phyloP scores from a whole-genome alignment of 2,888 invertebrate genomes.

The Xestia ashworthii region DNA sequence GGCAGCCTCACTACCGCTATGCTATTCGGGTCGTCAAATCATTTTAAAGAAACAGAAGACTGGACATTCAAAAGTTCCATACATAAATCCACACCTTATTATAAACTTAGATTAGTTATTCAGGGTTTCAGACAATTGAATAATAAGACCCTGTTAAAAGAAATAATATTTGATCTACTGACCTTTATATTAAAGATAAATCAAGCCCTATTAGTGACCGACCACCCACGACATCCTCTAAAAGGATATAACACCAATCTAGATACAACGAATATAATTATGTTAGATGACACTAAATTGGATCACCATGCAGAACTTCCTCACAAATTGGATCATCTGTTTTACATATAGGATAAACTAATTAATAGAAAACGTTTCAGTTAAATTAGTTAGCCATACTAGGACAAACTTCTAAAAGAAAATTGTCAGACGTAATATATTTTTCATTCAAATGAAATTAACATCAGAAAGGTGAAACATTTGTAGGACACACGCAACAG shows the following conservation, averaged over 20 bases:
- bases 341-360: slow-evolving; percentile 24
- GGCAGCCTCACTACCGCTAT: too few relatives aligned
- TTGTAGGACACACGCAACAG: background rate
- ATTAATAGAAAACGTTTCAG: slow-evolving; percentile 25
- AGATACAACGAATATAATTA: slow-evolving; percentile 11
- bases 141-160: slow-evolving; percentile 16
- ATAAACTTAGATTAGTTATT: background rate
- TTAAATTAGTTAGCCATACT: background rate
- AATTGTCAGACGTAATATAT: background rate
- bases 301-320: slow-evolving; percentile 40
- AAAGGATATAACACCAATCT: background rate
- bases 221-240: slow-evolving; percentile 24
- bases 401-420: background rate
- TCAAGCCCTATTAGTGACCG: slow-evolving; percentile 15
- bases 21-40: too few relatives aligned
- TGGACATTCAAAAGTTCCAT: background rate
- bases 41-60: background rate
- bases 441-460: background rate
- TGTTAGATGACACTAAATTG: slow-evolving; percentile 33
- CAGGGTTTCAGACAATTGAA: slow-evolving; percentile 10
- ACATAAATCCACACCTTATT: background rate
- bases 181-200: slow-evolving; percentile 11
- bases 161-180: slow-evolving; percentile 25
- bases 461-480: background rate
- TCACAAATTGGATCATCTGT: slow-evolving; percentile 30